Base-by-base conservation (phyloP, 2,888 invertebrate species). In the Neocrepidodera transversa region DNA sequence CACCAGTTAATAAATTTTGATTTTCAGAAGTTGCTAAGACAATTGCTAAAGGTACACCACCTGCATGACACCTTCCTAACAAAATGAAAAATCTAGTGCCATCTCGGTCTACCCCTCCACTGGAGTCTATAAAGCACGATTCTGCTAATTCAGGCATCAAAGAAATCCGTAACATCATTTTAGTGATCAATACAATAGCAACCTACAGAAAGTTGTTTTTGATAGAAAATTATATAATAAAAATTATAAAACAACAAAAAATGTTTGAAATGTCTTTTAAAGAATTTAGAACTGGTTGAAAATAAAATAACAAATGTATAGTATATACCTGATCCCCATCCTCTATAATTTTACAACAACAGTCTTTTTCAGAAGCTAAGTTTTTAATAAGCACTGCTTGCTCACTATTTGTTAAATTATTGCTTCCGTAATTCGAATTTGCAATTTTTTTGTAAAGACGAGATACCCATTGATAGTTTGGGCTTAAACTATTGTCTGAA, bases 381-480 rank as follows among this genome's bases (percentile, higher is more conserved):
- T 30, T 30, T 30, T 30, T 30, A 30, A 30, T n/a, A 30, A 30
- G 30, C 30, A 30, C 8, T 7, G 30, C n/a, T 30, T 30, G 30
- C 10, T 30, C 30, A 30, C 8, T 30, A 30, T 30, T 30, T 30
- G 30, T 30, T 30, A 30, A n/a, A n/a, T n/a, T n/a, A n/a, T n/a
- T n/a, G n/a, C 30, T 30, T 30, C 30, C 30, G 10, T 30, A 30
- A 7, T n/a, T 30, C 2, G 30, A 30, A n/a, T 30, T 30, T 7
- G n/a, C 30, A 30, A n/a, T 30, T 30, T 30, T 30, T 30, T n/a
- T 30, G 10, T 30, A 10, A 2, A 30, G 30, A n/a, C 30, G 30
- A 30, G 30, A 30, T 30, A 30, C n/a, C n/a, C 30, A 30, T n/a
- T 30, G 30, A 30, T 30, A 30, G 30, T 30, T 30, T 30, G 30